These are phyloP conservation scores for Pseudeuparius sepicola DNA, from an alignment of 2,888 invertebrate genomes.

Conservation along the genomic window DNA sequence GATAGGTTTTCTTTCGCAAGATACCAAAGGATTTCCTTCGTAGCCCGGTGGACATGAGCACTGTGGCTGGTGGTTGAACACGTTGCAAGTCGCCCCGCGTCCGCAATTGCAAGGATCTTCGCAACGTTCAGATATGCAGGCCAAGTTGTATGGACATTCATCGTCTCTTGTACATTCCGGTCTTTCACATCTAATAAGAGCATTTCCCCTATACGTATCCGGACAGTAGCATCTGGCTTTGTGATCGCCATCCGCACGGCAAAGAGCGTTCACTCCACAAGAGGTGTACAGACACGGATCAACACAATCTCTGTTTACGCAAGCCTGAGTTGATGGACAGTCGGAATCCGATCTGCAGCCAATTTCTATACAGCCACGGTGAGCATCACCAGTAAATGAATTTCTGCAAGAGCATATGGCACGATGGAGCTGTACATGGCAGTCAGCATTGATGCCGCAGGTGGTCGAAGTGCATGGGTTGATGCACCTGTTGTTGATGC, in stretches of 20 bases:
- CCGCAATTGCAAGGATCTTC: constrained; percentile 80
- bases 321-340: constrained; percentile 72
- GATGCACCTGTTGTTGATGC: constrained; percentile 62
- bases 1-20: constrained; percentile 51
- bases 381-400: constrained; percentile 76
- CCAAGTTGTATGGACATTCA: constrained; percentile 69
- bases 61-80: constrained; percentile 62
- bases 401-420: constrained; percentile 74
- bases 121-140: constrained; percentile 70
- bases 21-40: constrained; percentile 62
- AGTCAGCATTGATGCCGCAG: constrained; percentile 71
- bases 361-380: constrained; percentile 65
- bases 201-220: constrained; percentile 71
- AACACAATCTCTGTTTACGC: constrained; percentile 70
- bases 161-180: constrained; percentile 67
- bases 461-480: constrained; percentile 61
- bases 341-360: constrained; percentile 80
- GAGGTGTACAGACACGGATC: constrained; percentile 71
- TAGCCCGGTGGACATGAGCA: constrained; percentile 80
- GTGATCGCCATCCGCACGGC: constrained; percentile 66
- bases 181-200: constrained; percentile 63
- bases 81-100: constrained; percentile 63
- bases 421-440: constrained; percentile 67
- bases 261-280: constrained; percentile 72
- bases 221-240: constrained; percentile 75